Evolutionary conservation across 2,113 vertebrate genomes (phyloP).

Genomic region (Gadus chalcogrammus): DNA sequence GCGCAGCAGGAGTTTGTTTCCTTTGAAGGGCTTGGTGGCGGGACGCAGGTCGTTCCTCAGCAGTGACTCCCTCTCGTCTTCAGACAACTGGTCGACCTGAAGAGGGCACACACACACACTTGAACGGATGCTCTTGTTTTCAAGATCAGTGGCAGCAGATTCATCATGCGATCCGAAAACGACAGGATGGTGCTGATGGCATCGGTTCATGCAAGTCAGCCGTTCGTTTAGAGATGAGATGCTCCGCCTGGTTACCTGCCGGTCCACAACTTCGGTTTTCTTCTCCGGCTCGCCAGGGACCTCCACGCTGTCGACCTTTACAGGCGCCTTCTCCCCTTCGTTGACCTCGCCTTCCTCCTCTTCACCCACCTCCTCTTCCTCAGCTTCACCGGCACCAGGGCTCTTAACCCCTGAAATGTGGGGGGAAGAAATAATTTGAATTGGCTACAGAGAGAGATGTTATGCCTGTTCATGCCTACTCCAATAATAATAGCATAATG

Average conservation of each 20-base stretch:
- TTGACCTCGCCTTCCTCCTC: constrained; percentile 81
- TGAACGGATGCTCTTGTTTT: no score
- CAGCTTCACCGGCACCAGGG: constrained; percentile 77
- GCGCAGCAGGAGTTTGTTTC: constrained; percentile 89
- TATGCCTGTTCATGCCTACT: no score
- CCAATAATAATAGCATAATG: no score
- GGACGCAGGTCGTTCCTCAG: constrained; percentile 88
- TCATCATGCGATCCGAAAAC: no score
- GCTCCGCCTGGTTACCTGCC: constrained; percentile 45
- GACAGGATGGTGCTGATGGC: no score
- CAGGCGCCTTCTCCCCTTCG: constrained; percentile 76
- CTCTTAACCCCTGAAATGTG: constrained; percentile 32
- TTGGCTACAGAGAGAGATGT: no score
- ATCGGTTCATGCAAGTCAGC: no score
- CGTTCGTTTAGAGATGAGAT: background rate
- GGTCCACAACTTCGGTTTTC: background rate
- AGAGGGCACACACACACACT: constrained; percentile 9
- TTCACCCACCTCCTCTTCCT: constrained; percentile 62
- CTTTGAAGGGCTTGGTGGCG: constrained; percentile 85
- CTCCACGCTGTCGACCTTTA: constrained; percentile 54
- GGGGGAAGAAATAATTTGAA: no score
- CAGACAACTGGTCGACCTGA: constrained; percentile 80
- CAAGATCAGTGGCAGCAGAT: no score
- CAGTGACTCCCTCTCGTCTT: constrained; percentile 85
- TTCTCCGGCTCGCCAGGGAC: constrained; percentile 47